These are phyloP conservation scores for Cheilosia scutellata DNA, from an alignment of 2,888 invertebrate species.

Conservation along the genomic window DNA sequence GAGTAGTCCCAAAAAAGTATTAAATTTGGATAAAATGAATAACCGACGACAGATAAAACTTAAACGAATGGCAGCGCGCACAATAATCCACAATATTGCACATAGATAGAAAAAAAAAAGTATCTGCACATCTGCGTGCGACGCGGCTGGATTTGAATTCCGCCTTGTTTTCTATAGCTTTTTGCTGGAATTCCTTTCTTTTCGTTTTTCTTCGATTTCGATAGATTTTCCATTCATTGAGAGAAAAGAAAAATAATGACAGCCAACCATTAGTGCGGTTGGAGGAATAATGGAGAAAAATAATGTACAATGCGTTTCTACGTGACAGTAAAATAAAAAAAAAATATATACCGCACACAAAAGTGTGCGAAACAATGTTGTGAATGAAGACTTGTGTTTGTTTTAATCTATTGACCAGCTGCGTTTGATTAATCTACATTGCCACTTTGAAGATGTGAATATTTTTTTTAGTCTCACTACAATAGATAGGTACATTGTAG, in stretches of 20 bases:
- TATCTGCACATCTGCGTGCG: slow-evolving; percentile 22
- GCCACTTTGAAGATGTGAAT: not conserved
- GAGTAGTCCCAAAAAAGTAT: not conserved
- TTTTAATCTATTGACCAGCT: slow-evolving; percentile 33
- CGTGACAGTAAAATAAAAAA: slow-evolving; percentile 15
- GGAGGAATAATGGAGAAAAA: slow-evolving; percentile 26
- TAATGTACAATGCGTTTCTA: slow-evolving; percentile 24
- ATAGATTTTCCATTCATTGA: slow-evolving; percentile 37
- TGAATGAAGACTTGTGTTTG: slow-evolving; percentile 5
- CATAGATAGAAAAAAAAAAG: slow-evolving; percentile 2
- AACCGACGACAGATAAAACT: not conserved
- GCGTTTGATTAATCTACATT: slow-evolving; percentile 20
- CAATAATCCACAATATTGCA: slow-evolving; percentile 17
- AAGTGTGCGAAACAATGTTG: slow-evolving; percentile 6
- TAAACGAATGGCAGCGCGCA: slow-evolving; percentile 9
- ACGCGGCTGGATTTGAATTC: slow-evolving; percentile 19
- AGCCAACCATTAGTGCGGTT: slow-evolving; percentile 11
- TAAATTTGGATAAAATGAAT: slow-evolving; percentile 17
- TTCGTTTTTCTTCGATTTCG: not conserved
- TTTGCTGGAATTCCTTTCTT: slow-evolving; percentile 9
- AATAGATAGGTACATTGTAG: too few species aligned
- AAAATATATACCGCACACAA: not conserved
- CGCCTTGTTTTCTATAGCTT: not conserved
- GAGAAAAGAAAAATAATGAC: slow-evolving; percentile 19
- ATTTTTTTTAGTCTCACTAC: too few species aligned